These are phyloP conservation scores for Anguilla pacifica DNA, from an alignment of 2,797 vertebrate species.

Conservation along the genomic window DNA sequence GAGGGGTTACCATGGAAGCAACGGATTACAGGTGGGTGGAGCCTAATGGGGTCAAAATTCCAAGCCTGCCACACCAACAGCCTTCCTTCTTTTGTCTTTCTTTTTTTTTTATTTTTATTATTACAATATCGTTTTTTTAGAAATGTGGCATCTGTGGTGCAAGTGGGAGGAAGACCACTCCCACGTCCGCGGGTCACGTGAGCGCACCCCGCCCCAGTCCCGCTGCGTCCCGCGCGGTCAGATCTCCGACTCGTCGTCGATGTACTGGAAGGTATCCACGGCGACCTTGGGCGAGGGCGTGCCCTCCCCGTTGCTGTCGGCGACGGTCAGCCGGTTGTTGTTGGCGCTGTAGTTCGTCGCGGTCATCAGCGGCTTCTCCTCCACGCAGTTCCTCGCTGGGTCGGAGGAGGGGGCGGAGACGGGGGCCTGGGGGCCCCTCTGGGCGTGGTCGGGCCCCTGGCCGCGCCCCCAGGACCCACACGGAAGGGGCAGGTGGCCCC, in stretches of 20 bases:
- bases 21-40: not conserved
- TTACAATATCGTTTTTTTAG: not conserved
- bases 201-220: not conserved
- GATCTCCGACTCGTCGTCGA: conserved; percentile 59
- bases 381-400: not conserved
- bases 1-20: not conserved
- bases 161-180: not conserved
- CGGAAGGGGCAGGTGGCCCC: conserved; percentile 60
- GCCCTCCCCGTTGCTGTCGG: conserved; percentile 10
- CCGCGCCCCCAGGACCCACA: conserved; percentile 29
- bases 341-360: conserved; percentile 42
- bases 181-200: not conserved
- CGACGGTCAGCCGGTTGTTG: conserved; percentile 50
- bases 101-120: not conserved
- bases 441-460: not conserved
- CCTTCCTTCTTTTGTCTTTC: too few species aligned
- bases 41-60: not conserved
- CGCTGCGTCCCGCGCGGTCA: conserved; percentile 29
- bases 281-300: not conserved
- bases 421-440: not conserved
- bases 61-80: not conserved
- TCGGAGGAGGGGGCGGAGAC: not conserved
- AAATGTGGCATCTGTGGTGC: too few species aligned
- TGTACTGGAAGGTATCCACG: conserved; percentile 45
- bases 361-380: conserved; percentile 49